phyloP scores from a whole-genome alignment of 2,797 vertebrate genomes.

The Sylvilagus floridanus region DNA sequence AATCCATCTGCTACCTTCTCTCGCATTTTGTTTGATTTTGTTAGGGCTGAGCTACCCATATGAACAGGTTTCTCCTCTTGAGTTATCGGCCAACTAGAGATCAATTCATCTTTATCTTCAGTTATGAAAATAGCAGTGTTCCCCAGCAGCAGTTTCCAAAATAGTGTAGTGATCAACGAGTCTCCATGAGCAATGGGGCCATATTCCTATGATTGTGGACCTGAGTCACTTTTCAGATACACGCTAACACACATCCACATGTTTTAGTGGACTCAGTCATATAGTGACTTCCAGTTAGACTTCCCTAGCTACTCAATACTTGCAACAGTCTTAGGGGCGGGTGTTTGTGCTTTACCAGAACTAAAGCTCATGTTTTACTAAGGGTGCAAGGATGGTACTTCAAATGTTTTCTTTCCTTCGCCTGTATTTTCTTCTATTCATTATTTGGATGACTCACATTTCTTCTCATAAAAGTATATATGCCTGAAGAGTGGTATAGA shows the following conservation, averaged over 20 bases:
- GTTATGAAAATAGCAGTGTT: slow-evolving; percentile 14
- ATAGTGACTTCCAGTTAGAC: neutral
- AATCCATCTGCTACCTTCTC: neutral
- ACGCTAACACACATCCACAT: neutral
- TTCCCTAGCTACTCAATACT: neutral
- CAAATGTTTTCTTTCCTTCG: neutral
- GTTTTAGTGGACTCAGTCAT: neutral
- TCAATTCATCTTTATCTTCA: slow-evolving; percentile 6
- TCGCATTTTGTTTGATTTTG: neutral
- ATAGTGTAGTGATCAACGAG: neutral
- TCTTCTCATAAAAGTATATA: slow-evolving; percentile 16
- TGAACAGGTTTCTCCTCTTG: neutral
- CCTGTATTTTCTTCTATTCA: neutral
- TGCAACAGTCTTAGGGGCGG: neutral
- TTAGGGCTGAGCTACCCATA: neutral
- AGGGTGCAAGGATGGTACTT: neutral
- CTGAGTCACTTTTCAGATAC: neutral
- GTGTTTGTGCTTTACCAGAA: neutral
- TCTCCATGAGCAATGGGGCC: neutral
- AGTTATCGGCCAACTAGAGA: neutral
- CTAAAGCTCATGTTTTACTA: neutral
- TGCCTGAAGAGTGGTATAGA: neutral
- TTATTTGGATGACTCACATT: neutral
- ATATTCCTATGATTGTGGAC: neutral
- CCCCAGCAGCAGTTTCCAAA: neutral